Evolutionary conservation across 2,113 vertebrate species (phyloP), one percentile per base, ranked within the genome.

Genomic region (Periophthalmodon schlosseri): DNA sequence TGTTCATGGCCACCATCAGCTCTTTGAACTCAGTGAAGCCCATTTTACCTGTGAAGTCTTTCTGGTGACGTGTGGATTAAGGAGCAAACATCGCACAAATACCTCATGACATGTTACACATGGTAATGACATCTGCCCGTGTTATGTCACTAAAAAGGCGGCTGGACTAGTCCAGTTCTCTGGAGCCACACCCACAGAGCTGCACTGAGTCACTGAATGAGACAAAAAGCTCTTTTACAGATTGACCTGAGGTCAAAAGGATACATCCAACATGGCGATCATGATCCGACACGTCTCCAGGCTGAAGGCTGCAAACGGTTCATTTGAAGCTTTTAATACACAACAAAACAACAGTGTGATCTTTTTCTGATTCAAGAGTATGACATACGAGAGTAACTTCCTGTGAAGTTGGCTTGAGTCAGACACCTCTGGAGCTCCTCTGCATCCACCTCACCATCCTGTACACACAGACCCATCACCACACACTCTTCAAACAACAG

Each of bases 21-120:
- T 98, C 96, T 88, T 96, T 97, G 87, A 97, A 97, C 92, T 97
- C 96, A 69, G 69, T 94, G 87, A 97, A 98, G 12, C 96, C 96
- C 96, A 98, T 94, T 93, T 96, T 98, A 23, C 96, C 96, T 1
- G 95, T 95, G 60, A 86, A 83, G 84, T 97, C 95, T 72, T 93
- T 94, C 96, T 98, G 89, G 69, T 16, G 70, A 57, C 6, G 1
- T 23, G 11, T 39, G 34, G 23, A 88, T 96, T 93, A 95, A 96
- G 72, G 36, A 69, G 21, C 2, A 58, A 75, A 57, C 46, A 56
- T 54, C 3, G 21, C 6, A 23, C 14, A 24, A 4, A 23, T 24
- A 16, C 13, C 4, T 24, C 57, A 60, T 60, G 4, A 24, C 23
- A 13, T 28, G 14, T 10, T 21, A 2, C 4, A 49, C 9, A 15